Conservation (phyloP, 2,888 invertebrate species). For the Zygaena filipendulae region DNA sequence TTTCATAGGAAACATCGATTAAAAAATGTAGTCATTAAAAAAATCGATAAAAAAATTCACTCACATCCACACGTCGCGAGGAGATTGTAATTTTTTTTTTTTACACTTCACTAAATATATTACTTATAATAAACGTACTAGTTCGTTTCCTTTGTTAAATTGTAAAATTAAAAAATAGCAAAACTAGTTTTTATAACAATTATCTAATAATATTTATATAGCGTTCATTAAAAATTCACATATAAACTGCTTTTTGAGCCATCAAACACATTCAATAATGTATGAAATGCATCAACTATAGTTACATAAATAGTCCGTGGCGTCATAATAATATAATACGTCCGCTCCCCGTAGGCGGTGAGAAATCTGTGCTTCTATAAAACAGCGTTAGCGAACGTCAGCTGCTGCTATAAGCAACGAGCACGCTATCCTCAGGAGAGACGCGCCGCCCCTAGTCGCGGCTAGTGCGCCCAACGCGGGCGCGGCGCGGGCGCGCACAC, state of each 20-base stretch:
- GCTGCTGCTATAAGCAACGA: no score
- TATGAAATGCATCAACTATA: no score
- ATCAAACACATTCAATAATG: slow-evolving; percentile 41
- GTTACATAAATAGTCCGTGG: slow-evolving; percentile 22
- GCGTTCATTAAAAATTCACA: slow-evolving; percentile 57
- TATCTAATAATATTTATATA: slow-evolving; percentile 27
- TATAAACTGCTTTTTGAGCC: slow-evolving; percentile 62
- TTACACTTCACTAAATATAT: no score
- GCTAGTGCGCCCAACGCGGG: slow-evolving; percentile 10
- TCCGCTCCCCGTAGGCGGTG: no score
- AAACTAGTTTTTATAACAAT: no score
- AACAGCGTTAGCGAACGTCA: no score
- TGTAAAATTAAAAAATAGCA: no score
- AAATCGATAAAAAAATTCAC: slow-evolving; percentile 24
- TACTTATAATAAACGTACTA: no score
- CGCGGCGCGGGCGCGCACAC: slow-evolving; percentile 20
- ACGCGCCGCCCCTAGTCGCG: slow-evolving; percentile 16
- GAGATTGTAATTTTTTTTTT: slow-evolving; percentile 42
- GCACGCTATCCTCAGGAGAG: background rate
- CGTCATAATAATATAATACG: slow-evolving; percentile 10
- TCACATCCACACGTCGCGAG: slow-evolving; percentile 22
- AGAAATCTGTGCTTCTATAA: no score
- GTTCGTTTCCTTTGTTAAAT: no score
- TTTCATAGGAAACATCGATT: no score
- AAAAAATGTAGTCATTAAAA: slow-evolving; percentile 21